Evolutionary conservation across 2,888 invertebrate genomes (phyloP), one percentile per base, ranked within the genome.

Genomic region (Chalcis sispes): DNA sequence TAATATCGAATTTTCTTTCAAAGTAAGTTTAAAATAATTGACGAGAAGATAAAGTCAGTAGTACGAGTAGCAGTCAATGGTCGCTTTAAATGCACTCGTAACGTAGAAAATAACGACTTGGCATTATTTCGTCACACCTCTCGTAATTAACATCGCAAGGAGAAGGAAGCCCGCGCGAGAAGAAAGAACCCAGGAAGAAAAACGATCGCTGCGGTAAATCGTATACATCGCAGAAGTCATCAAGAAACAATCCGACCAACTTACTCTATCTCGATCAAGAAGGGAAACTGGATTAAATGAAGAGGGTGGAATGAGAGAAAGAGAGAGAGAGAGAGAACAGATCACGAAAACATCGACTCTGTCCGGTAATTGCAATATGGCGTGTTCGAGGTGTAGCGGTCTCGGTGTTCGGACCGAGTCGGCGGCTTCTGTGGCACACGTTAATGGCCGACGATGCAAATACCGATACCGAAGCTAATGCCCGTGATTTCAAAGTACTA

Each of bases 371-470:
- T 85, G 84, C 83, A 80, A 81, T 81, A 83, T 86, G 79, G 86
- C 86, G 86, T 86, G 86, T 61, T 4, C 7, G 20, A 7, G 7
- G 62, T n/a, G n/a, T n/a, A n/a, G n/a, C n/a, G n/a, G n/a, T n/a
- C n/a, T n/a, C n/a, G 40, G 59, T n/a, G n/a, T 46, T 64, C 32
- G 50, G n/a, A 46, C 15, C n/a, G 69, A n/a, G n/a, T n/a, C n/a
- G n/a, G n/a, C n/a, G n/a, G n/a, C n/a, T n/a, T n/a, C n/a, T n/a
- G n/a, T n/a, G n/a, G n/a, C n/a, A 79, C 79, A 81, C 81, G 82
- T 82, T 86, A 86, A 86, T 85, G 84, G 83, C 82, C 73, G 82
- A 81, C 82, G 85, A 86, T 86, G 85, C 83, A 85, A 85, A 86
- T 86, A 84, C 83, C 83, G 85, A 86, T 86, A 86, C 81, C 79